phyloP scores from a whole-genome alignment of 1,140 invertebrate genomes.

The Maniola jurtina region DNA sequence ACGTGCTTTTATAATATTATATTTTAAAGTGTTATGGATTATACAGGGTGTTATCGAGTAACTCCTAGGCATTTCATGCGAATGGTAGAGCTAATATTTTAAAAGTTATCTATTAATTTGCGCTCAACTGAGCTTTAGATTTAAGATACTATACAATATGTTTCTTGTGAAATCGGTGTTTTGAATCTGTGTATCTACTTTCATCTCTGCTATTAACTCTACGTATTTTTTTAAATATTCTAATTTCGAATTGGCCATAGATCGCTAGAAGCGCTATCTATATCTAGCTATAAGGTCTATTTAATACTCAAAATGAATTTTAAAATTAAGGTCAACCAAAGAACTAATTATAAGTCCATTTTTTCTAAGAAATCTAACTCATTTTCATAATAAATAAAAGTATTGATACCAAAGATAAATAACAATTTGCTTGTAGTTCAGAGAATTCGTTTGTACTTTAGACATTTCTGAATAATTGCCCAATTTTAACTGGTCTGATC shows the following conservation, averaged over 20 bases:
- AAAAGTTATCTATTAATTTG: slow-evolving; percentile 35
- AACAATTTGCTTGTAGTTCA: neutral
- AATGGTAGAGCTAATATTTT: slow-evolving; percentile 27
- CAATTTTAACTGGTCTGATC: neutral
- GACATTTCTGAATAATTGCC: neutral
- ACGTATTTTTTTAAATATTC: slow-evolving; percentile 19
- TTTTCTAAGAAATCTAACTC: neutral
- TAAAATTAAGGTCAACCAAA: slow-evolving; percentile 3
- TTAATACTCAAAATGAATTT: neutral
- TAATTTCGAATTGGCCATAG: slow-evolving; percentile 30
- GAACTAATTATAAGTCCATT: neutral
- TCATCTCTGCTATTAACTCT: slow-evolving; percentile 32
- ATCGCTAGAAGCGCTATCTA: slow-evolving; percentile 35
- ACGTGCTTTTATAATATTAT: slow-evolving; percentile 14
- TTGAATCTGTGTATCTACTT: slow-evolving; percentile 36
- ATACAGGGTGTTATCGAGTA: slow-evolving; percentile 62
- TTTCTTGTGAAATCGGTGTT: slow-evolving; percentile 47
- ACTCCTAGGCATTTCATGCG: slow-evolving; percentile 70
- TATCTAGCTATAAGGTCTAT: slow-evolving; percentile 11
- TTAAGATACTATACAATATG: slow-evolving; percentile 37
- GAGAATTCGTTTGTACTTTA: neutral
- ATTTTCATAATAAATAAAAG: neutral
- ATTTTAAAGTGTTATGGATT: slow-evolving; percentile 64
- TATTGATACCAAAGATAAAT: slow-evolving; percentile 7
- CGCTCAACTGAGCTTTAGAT: slow-evolving; percentile 41